phyloP scores from a whole-genome alignment of 2,113 vertebrate species.

The Misgurnus anguillicaudatus region DNA sequence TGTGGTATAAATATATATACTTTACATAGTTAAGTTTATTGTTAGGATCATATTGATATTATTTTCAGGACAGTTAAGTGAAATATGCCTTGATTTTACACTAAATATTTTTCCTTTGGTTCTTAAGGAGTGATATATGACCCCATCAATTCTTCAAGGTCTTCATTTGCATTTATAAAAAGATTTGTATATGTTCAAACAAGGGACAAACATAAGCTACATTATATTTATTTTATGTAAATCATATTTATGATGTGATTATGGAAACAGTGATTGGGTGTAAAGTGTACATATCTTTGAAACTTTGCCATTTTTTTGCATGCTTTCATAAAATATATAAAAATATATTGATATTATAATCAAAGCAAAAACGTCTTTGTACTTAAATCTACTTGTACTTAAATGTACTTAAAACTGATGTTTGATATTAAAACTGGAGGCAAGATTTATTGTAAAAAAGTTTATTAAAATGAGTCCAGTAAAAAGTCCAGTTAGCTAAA shows the following conservation, averaged over 20 bases:
- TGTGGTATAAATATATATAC: no score
- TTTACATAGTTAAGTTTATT: background rate
- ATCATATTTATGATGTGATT: slow-evolving; percentile 74
- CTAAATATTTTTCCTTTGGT: no score
- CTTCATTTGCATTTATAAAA: background rate
- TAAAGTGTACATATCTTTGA: slow-evolving; percentile 74
- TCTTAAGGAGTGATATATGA: no score
- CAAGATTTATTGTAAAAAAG: background rate
- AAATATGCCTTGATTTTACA: no score
- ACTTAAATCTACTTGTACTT: background rate
- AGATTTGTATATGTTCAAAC: background rate
- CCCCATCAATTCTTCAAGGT: no score
- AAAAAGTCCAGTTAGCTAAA: background rate
- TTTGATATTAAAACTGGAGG: background rate
- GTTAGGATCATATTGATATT: no score
- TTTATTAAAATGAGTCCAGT: background rate
- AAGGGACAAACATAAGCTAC: background rate
- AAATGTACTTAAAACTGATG: background rate
- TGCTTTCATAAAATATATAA: slow-evolving; percentile 69
- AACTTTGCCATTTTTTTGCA: slow-evolving; percentile 62
- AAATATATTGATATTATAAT: slow-evolving; percentile 39
- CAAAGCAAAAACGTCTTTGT: background rate
- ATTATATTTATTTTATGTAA: slow-evolving; percentile 23
- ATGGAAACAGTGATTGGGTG: slow-evolving; percentile 64
- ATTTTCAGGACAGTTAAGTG: no score